A percentile compares a stretch with the other conserved stretches of the same genome.
Evolutionary conservation across 2,888 invertebrate genomes (phyloP).

Genomic region (Camponotus fellah): DNA sequence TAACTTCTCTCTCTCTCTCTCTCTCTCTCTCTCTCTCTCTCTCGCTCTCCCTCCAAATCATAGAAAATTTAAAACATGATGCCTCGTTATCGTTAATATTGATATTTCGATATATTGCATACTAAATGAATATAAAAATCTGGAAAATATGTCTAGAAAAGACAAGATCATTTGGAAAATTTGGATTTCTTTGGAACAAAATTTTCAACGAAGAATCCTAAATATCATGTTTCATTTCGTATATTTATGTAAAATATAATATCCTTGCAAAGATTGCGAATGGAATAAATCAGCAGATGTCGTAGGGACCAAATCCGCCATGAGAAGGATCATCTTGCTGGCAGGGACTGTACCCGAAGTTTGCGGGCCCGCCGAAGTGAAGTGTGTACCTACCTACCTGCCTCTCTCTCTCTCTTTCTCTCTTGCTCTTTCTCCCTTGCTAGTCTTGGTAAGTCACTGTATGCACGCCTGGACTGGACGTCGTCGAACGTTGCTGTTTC

Average conservation of each 20-base stretch:
- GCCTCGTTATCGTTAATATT: conserved; percentile 22
- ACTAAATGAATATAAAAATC: not conserved
- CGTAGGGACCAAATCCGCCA: conserved; percentile 1
- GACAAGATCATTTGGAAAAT: not conserved
- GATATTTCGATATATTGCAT: not conserved
- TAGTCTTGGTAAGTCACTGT: conserved; percentile 72
- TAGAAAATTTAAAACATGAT: conserved; percentile 10
- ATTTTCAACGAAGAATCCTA: not conserved
- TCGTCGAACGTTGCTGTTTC: conserved; percentile 54
- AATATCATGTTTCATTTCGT: not conserved
- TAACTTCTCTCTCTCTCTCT: not conserved
- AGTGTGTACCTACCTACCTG: conserved; percentile 77
- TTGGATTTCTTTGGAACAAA: not conserved
- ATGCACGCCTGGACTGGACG: conserved; percentile 60
- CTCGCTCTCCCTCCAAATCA: not conserved
- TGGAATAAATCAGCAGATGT: conserved; percentile 1
- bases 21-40: not conserved
- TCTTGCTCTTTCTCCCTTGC: conserved; percentile 32
- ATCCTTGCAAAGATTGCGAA: not conserved
- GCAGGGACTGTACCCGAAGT: conserved; percentile 81
- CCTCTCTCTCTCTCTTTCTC: conserved; percentile 46
- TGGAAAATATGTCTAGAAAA: not conserved
- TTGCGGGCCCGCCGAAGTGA: conserved; percentile 80
- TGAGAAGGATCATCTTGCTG: conserved; percentile 58
- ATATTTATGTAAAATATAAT: not conserved